Conservation (phyloP, 2,888 invertebrate species). For the Lasioglossum zephyrum region DNA sequence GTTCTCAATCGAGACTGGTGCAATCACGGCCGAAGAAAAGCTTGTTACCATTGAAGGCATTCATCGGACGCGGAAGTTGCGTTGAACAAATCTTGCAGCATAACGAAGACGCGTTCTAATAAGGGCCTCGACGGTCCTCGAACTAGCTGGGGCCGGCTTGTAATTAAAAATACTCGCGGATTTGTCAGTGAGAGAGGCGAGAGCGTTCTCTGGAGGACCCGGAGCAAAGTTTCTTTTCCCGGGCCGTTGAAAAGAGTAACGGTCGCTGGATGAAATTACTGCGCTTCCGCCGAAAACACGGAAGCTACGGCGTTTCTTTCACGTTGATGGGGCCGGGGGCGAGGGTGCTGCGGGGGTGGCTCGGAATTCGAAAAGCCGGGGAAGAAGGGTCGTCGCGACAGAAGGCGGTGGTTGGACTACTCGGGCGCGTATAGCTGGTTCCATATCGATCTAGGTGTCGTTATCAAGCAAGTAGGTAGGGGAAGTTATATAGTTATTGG, state of each 20-base stretch:
- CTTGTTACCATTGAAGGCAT: conserved; percentile 17
- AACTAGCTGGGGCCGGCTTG: conserved; percentile 23
- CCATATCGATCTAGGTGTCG: conserved; percentile 72
- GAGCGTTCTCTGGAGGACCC: neutral
- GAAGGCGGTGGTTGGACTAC: conserved; percentile 43
- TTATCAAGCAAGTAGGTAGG: conserved; percentile 65
- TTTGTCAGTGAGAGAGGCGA: neutral
- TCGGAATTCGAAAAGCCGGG: conserved; percentile 33
- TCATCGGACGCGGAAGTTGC: conserved; percentile 25
- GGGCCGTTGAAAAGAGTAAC: conserved; percentile 17
- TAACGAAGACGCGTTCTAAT: conserved; percentile 52
- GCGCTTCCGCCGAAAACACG: conserved; percentile 25
- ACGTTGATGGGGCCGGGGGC: neutral
- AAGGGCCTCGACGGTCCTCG: conserved; percentile 33
- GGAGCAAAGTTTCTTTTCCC: conserved; percentile 17
- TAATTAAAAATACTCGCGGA: conserved; percentile 59
- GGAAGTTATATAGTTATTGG: conserved; percentile 73
- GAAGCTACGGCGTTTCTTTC: conserved; percentile 20
- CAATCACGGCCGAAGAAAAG: conserved; percentile 26
- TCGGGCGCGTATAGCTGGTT: conserved; percentile 53
- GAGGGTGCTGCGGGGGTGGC: neutral
- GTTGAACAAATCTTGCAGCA: conserved; percentile 41
- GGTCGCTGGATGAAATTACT: conserved; percentile 30
- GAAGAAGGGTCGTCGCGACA: conserved; percentile 46
- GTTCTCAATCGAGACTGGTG: conserved; percentile 28